A percentile compares a stretch with the other conserved stretches of the same genome.
phyloP scores from a whole-genome alignment of 1,140 invertebrate species.

The Arion vulgaris region DNA sequence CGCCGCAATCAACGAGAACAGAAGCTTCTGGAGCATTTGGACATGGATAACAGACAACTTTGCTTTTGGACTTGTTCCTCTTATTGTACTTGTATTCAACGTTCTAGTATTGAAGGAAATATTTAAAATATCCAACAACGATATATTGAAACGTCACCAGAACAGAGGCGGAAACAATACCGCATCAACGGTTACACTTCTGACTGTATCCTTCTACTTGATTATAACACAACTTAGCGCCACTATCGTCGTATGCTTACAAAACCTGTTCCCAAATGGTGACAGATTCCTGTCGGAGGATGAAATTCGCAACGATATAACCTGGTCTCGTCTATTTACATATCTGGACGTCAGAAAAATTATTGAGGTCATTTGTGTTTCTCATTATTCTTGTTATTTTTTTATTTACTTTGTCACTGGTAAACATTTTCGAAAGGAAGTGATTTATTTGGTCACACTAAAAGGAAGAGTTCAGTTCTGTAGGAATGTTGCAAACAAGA shows the following conservation, averaged over 20 bases:
- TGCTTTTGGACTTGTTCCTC: constrained; percentile 56
- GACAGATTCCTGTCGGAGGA: constrained; percentile 39
- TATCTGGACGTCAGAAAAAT: constrained; percentile 57
- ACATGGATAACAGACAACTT: constrained; percentile 57
- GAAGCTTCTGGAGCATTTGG: constrained; percentile 58
- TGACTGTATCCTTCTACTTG: constrained; percentile 63
- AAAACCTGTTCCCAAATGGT: constrained; percentile 43
- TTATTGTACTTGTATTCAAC: constrained; percentile 60
- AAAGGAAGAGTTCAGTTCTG: constrained; percentile 36
- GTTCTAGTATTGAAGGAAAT: constrained; percentile 58
- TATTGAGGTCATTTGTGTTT: constrained; percentile 62
- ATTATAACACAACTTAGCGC: constrained; percentile 62
- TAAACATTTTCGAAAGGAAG: constrained; percentile 60
- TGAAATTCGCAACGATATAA: constrained; percentile 46
- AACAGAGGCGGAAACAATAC: constrained; percentile 41
- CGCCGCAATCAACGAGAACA: constrained; percentile 44
- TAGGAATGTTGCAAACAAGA: constrained; percentile 1
- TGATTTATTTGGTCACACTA: constrained; percentile 45
- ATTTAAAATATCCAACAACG: constrained; percentile 51
- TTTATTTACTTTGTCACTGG: constrained; percentile 65
- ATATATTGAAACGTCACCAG: constrained; percentile 42
- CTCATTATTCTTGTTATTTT: constrained; percentile 66
- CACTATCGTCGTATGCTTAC: constrained; percentile 55
- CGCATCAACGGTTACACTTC: constrained; percentile 62
- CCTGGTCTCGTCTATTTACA: constrained; percentile 56